phyloP scores from a whole-genome alignment of 2,888 invertebrate species.

The Mantis religiosa region DNA sequence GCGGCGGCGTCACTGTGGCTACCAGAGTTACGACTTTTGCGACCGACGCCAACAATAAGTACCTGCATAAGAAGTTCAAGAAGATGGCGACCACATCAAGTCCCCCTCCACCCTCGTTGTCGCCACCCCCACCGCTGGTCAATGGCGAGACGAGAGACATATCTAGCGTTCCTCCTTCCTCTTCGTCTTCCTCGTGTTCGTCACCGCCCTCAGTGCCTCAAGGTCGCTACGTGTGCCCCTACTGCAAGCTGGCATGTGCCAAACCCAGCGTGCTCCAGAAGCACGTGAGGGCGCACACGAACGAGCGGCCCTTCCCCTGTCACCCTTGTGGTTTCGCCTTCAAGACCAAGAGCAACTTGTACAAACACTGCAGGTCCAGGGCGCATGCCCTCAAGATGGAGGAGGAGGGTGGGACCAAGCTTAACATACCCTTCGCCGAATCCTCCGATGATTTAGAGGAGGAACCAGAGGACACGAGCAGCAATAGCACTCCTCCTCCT shows the following conservation, averaged over 20 bases:
- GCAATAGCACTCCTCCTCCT: slow-evolving; percentile 40
- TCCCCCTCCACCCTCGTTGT: slow-evolving; percentile 38
- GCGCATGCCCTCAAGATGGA: slow-evolving; percentile 65
- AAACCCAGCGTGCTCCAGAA: slow-evolving; percentile 91
- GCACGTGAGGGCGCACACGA: slow-evolving; percentile 90
- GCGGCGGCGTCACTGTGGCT: too few relatives aligned
- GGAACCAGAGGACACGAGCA: slow-evolving; percentile 21
- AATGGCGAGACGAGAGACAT: slow-evolving; percentile 30
- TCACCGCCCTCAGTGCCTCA: slow-evolving; percentile 3
- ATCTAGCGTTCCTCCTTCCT: neutral
- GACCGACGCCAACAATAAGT: slow-evolving; percentile 49
- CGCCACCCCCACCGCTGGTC: slow-evolving; percentile 37
- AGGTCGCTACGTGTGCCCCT: slow-evolving; percentile 79
- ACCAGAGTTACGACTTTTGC: neutral
- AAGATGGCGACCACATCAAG: slow-evolving; percentile 65
- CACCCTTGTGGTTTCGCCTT: slow-evolving; percentile 85
- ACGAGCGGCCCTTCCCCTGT: slow-evolving; percentile 89
- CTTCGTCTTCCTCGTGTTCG: neutral
- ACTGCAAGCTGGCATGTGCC: slow-evolving; percentile 83
- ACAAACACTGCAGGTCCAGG: slow-evolving; percentile 80
- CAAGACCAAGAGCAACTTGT: slow-evolving; percentile 89
- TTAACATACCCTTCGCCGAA: slow-evolving; percentile 19
- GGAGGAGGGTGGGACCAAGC: slow-evolving; percentile 41
- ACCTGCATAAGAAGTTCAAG: slow-evolving; percentile 91
- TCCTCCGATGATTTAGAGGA: slow-evolving; percentile 27